These are phyloP conservation scores for Mimas tiliae DNA, from an alignment of 2,888 invertebrate species.

Conservation along the genomic window DNA sequence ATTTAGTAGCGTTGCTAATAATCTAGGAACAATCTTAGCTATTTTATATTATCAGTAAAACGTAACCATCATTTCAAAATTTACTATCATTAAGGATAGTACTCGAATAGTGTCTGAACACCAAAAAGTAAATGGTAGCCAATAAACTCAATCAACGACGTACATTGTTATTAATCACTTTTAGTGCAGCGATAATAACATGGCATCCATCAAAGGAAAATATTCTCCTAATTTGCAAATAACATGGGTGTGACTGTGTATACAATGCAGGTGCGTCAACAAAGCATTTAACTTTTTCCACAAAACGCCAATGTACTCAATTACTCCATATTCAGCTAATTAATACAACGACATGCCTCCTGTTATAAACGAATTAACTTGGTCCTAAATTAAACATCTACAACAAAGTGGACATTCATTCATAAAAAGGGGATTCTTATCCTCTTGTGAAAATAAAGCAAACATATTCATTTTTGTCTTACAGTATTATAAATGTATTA, in stretches of 20 bases:
- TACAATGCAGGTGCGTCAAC: slow-evolving; percentile 37
- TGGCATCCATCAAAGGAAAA: background rate
- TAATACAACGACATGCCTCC: slow-evolving; percentile 33
- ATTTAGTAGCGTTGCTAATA: background rate
- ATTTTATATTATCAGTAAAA: too few relatives aligned
- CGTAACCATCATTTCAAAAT: too few relatives aligned
- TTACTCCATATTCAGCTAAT: slow-evolving; percentile 37
- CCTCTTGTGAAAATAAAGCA: background rate
- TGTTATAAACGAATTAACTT: slow-evolving; percentile 16
- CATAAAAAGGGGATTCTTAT: background rate
- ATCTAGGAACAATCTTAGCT: background rate
- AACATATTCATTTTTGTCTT: background rate
- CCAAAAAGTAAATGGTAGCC: background rate
- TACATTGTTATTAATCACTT: background rate
- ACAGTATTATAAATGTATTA: too few relatives aligned
- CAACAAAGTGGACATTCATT: background rate
- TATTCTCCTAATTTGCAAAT: slow-evolving; percentile 23
- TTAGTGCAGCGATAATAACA: background rate
- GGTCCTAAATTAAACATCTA: background rate
- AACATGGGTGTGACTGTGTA: slow-evolving; percentile 28
- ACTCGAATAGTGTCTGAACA: background rate
- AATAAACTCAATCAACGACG: background rate
- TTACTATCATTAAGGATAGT: too few relatives aligned
- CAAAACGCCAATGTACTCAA: slow-evolving; percentile 37
- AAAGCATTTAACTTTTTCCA: slow-evolving; percentile 38